Conservation (phyloP, 2,113 vertebrate genomes). For the Orthonyx spaldingii region DNA sequence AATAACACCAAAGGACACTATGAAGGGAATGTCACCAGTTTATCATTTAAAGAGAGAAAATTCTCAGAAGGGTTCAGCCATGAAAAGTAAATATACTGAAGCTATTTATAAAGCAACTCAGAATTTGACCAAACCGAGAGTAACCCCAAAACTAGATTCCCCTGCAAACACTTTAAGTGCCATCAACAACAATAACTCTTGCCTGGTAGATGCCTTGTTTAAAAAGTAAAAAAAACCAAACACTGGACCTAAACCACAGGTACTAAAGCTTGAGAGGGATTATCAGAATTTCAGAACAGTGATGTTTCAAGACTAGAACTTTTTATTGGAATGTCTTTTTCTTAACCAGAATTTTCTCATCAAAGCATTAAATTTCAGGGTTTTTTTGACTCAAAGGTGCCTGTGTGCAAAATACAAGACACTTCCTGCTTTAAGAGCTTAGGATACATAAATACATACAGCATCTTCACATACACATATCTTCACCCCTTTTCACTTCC, state of each 20-base stretch:
- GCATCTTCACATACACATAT: too few relatives aligned
- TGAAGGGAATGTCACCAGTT: neutral
- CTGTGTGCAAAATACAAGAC: neutral
- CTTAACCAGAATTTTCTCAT: neutral
- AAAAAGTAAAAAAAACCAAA: neutral
- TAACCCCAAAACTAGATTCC: neutral
- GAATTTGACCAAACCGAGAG: neutral
- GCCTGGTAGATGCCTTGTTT: neutral
- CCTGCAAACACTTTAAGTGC: neutral
- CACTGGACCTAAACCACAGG: neutral
- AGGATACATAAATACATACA: fast-evolving
- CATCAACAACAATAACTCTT: neutral
- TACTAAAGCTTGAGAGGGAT: neutral
- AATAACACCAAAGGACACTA: neutral
- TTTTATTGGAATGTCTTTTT: neutral
- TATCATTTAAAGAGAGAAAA: neutral
- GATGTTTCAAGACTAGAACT: neutral
- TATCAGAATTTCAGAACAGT: neutral
- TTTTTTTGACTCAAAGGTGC: neutral
- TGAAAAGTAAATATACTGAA: neutral
- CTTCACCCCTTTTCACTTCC: neutral
- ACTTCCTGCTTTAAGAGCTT: neutral
- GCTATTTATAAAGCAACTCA: neutral
- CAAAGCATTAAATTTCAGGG: neutral
- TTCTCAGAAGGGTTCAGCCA: neutral